phyloP scores from a whole-genome alignment of 2,888 invertebrate genomes.

The Stenolophus ochropezus region DNA sequence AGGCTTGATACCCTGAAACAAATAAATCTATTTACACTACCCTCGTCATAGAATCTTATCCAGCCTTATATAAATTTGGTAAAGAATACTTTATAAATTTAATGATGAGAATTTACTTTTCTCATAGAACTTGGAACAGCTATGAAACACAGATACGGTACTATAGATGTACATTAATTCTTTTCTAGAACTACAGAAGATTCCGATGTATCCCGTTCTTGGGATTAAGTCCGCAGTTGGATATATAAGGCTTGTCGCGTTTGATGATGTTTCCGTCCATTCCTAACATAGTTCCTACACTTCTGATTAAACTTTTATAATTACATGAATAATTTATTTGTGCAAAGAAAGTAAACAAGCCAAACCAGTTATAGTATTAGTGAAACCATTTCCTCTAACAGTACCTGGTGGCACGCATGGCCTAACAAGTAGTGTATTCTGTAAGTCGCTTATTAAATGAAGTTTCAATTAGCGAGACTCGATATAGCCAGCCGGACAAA shows the following conservation, averaged over 20 bases:
- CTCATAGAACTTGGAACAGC: too few species aligned
- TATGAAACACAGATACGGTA: too few species aligned
- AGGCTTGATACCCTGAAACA: too few species aligned
- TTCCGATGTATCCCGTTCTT: too few species aligned
- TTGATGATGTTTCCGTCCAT: background rate
- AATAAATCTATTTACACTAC: too few species aligned
- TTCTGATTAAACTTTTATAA: background rate
- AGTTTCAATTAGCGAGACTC: slow-evolving; percentile 39
- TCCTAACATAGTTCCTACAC: background rate
- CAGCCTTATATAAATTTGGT: too few species aligned
- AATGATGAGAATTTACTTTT: too few species aligned
- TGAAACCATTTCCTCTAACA: slow-evolving; percentile 26
- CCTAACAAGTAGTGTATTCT: slow-evolving; percentile 18
- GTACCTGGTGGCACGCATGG: slow-evolving; percentile 22
- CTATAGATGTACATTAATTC: too few species aligned
- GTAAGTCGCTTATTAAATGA: slow-evolving; percentile 33
- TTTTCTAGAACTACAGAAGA: too few species aligned
- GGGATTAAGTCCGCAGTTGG: background rate
- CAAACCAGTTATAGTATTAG: slow-evolving; percentile 23
- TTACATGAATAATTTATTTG: slow-evolving; percentile 37
- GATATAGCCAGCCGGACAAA: slow-evolving; percentile 12
- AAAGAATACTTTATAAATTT: too few species aligned
- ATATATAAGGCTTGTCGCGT: background rate
- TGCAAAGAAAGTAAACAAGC: slow-evolving; percentile 8
- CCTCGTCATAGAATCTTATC: too few species aligned